Conservation (phyloP, 1,140 invertebrate genomes). For the Anastatus disparis region DNA sequence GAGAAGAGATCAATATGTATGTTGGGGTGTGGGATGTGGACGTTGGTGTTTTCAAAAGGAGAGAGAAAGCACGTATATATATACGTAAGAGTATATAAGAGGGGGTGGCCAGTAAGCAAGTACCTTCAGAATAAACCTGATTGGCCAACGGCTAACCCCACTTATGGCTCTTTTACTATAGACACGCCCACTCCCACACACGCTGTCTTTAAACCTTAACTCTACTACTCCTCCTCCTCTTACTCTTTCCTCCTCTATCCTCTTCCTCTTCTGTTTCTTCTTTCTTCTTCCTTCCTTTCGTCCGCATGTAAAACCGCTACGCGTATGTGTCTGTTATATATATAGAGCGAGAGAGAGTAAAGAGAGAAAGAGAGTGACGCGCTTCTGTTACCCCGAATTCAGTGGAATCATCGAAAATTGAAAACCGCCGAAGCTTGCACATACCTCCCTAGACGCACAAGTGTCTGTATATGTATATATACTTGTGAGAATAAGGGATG, state of each 20-base stretch:
- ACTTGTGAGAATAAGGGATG: slow-evolving; percentile 12
- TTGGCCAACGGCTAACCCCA: slow-evolving; percentile 65
- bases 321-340: no score
- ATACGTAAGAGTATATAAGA: slow-evolving; percentile 13
- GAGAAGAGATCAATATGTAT: slow-evolving; percentile 68
- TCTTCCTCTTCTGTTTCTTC: background rate
- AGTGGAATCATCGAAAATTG: slow-evolving; percentile 67
- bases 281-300: slow-evolving; percentile 25
- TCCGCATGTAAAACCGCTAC: slow-evolving; percentile 17
- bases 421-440: slow-evolving; percentile 57
- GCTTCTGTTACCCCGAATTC: slow-evolving; percentile 60
- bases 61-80: background rate
- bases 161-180: no score
- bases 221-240: background rate
- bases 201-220: slow-evolving; percentile 62
- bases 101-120: slow-evolving; percentile 65
- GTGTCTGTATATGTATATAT: no score
- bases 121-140: slow-evolving; percentile 59
- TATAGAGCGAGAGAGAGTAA: background rate
- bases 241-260: no score
- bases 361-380: slow-evolving; percentile 13
- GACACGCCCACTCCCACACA: slow-evolving; percentile 66
- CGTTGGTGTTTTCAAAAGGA: no score
- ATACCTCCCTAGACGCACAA: no score
- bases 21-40: slow-evolving; percentile 52